Conservation (phyloP, 2,113 vertebrate genomes). For the Callaeas wilsoni region DNA sequence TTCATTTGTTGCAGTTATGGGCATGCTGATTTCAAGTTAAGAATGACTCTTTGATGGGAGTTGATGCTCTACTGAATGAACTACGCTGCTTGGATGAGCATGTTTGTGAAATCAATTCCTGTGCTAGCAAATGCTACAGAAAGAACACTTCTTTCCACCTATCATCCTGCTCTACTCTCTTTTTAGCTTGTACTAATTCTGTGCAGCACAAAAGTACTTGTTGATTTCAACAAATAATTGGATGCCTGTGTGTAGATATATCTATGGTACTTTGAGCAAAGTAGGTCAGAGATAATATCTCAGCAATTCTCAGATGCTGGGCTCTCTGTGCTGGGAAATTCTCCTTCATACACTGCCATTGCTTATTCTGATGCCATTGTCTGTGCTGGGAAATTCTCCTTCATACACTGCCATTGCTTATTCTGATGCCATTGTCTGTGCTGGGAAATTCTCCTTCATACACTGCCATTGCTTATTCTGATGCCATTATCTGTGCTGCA, state of each 20-base stretch:
- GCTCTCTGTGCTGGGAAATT: neutral
- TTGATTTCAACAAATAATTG: conserved; percentile 49
- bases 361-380: neutral
- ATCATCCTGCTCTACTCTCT: neutral
- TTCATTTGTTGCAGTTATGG: conserved; percentile 40
- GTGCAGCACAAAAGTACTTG: conserved; percentile 28
- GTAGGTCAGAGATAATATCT: conserved; percentile 45
- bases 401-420: neutral
- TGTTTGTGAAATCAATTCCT: conserved; percentile 51
- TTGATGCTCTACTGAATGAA: conserved; percentile 22
- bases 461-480: neutral
- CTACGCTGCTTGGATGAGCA: conserved; percentile 14
- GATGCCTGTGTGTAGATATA: conserved; percentile 11
- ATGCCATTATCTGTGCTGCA: neutral
- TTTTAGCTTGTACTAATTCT: neutral
- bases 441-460: neutral
- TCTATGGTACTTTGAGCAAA: conserved; percentile 32
- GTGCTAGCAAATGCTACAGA: conserved; percentile 29
- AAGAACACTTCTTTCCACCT: conserved; percentile 41
- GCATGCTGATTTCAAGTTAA: conserved; percentile 26
- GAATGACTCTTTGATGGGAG: conserved; percentile 59
- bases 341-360: neutral
- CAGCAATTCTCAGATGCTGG: neutral
- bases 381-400: neutral
- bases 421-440: neutral